Percentiles rank a stretch among this genome's conserved stretches.
phyloP scores from a whole-genome alignment of 2,888 invertebrate genomes.

The Phytoseiulus persimilis region DNA sequence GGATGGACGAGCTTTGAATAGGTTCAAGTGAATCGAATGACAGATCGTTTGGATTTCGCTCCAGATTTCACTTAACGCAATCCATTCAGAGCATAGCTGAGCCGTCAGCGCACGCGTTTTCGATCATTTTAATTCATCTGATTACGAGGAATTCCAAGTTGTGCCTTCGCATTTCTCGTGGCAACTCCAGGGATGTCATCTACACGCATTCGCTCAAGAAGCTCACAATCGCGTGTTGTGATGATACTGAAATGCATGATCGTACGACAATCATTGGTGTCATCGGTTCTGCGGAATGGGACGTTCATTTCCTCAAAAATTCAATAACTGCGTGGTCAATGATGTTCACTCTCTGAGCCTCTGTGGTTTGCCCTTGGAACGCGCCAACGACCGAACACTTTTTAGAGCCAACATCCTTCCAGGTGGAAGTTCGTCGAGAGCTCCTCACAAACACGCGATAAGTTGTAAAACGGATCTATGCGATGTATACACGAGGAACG shows the following conservation, averaged over 20 bases:
- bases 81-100: background rate
- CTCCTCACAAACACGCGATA: too few species aligned
- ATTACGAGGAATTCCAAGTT: background rate
- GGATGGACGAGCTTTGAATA: background rate
- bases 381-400: too few species aligned
- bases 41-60: background rate
- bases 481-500: background rate
- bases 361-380: too few species aligned
- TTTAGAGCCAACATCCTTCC: too few species aligned
- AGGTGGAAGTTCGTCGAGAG: too few species aligned
- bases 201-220: background rate
- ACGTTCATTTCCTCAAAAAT: too few species aligned
- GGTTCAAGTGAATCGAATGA: background rate
- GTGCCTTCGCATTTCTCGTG: background rate
- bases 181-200: background rate
- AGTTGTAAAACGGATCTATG: background rate
- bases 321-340: too few species aligned
- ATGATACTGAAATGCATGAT: background rate
- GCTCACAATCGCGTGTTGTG: background rate
- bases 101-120: background rate
- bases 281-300: background rate
- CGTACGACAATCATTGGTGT: background rate
- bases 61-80: background rate
- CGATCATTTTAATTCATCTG: background rate
- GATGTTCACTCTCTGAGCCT: too few species aligned